Evolutionary conservation across 2,113 vertebrate species (phyloP).

Genomic region (Lepus timidus): DNA sequence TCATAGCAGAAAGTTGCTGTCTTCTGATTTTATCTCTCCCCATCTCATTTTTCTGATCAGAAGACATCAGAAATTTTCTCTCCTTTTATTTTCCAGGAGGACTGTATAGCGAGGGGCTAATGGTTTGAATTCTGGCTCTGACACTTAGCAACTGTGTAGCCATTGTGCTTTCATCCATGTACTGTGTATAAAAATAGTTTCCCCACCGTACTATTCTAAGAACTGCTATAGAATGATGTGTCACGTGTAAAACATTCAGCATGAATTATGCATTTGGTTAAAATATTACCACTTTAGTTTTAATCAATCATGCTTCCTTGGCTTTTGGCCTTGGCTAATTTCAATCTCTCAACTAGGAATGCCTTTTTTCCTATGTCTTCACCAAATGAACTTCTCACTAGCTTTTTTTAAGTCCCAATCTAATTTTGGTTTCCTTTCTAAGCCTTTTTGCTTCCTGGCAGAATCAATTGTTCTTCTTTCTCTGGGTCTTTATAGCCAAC

Average conservation of each 20-base stretch:
- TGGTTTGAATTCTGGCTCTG: background rate
- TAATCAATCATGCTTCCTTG: background rate
- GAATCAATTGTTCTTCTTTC: constrained; percentile 8
- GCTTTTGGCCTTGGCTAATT: constrained; percentile 11
- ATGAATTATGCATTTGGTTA: background rate
- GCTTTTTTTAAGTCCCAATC: background rate
- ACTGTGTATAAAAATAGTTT: background rate
- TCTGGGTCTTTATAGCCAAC: background rate
- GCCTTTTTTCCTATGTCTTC: background rate
- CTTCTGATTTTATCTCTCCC: background rate
- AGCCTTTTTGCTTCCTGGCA: background rate
- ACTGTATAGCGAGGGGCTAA: background rate
- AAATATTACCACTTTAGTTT: background rate
- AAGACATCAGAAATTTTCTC: too few species aligned
- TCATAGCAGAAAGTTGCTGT: background rate
- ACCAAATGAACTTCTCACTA: background rate
- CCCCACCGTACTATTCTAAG: background rate
- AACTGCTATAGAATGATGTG: background rate
- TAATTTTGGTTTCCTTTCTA: background rate
- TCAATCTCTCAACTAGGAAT: constrained; percentile 3
- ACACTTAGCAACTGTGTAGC: background rate
- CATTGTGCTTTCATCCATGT: background rate
- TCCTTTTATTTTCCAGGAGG: background rate
- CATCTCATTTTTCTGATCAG: too few species aligned
- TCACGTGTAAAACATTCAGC: background rate